Conservation (phyloP, 2,888 invertebrate genomes). For the Odontocolon sp. region DNA sequence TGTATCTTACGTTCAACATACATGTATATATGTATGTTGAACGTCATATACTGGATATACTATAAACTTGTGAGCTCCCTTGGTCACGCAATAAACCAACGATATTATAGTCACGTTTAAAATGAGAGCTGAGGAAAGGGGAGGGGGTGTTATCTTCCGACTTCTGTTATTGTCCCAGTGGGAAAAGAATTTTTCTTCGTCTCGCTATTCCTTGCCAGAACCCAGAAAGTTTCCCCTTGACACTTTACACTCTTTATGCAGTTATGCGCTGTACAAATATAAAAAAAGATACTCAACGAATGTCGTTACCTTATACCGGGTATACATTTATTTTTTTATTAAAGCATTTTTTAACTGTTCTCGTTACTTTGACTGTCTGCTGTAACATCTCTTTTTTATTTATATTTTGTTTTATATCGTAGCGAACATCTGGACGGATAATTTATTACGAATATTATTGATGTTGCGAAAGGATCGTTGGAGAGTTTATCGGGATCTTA, state of each 20-base stretch:
- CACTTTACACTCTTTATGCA: slow-evolving; percentile 39
- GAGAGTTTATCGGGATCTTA: slow-evolving; percentile 32
- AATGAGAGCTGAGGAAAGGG: slow-evolving; percentile 19
- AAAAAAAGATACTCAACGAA: slow-evolving; percentile 31
- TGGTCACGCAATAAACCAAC: slow-evolving; percentile 48
- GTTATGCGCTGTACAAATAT: slow-evolving; percentile 23
- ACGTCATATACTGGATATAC: not conserved
- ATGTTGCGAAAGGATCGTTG: slow-evolving; percentile 36
- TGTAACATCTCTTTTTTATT: not conserved
- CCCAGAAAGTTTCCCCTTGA: slow-evolving; percentile 43
- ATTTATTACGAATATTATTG: not conserved
- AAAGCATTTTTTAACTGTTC: not conserved
- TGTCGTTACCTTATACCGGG: slow-evolving; percentile 32
- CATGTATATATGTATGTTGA: too few relatives aligned
- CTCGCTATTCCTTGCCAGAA: slow-evolving; percentile 1
- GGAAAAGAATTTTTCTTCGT: slow-evolving; percentile 46
- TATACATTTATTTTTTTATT: not conserved
- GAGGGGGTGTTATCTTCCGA: slow-evolving; percentile 46
- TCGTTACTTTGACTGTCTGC: too few relatives aligned
- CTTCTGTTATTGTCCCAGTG: slow-evolving; percentile 57
- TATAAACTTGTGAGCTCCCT: slow-evolving; percentile 40
- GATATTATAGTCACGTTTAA: slow-evolving; percentile 36
- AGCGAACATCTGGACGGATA: too few relatives aligned
- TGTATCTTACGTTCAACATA: too few relatives aligned
- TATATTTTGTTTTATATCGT: too few relatives aligned